Conservation (phyloP, 2,888 invertebrate species). For the Trachelus tabidus region DNA sequence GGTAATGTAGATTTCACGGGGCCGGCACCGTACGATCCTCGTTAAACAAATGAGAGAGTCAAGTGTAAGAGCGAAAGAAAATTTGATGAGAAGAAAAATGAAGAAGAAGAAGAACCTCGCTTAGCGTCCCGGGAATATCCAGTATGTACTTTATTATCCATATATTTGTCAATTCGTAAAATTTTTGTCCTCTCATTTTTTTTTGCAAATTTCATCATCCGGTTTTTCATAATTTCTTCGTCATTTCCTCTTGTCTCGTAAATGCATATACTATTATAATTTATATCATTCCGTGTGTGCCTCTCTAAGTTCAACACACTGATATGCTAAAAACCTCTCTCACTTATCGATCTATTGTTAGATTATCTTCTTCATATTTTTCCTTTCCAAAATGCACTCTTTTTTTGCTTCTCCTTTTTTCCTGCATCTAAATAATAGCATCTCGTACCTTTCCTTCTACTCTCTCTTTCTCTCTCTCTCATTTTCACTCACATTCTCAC, state of each 20-base stretch:
- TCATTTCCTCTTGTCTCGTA: slow-evolving; percentile 4
- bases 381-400: background rate
- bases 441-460: background rate
- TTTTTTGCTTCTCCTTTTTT: slow-evolving; percentile 24
- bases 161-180: too few species aligned
- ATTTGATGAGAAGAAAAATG: background rate
- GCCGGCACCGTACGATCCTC: too few species aligned
- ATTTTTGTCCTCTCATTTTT: too few species aligned
- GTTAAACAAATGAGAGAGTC: too few species aligned
- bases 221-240: background rate
- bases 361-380: slow-evolving; percentile 21
- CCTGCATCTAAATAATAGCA: slow-evolving; percentile 8
- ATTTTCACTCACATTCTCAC: background rate
- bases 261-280: slow-evolving; percentile 32
- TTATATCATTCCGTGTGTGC: slow-evolving; percentile 51
- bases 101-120: too few species aligned
- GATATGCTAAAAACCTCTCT: slow-evolving; percentile 61
- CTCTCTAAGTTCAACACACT: slow-evolving; percentile 59
- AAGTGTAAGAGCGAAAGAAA: too few species aligned
- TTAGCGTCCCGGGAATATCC: too few species aligned
- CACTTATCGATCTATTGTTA: slow-evolving; percentile 42
- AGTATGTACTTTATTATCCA: too few species aligned
- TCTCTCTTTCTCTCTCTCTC: background rate
- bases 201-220: background rate
- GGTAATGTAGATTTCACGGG: too few species aligned